Base-by-base conservation (phyloP, 2,797 vertebrate species). In the Muscicapa striata region DNA sequence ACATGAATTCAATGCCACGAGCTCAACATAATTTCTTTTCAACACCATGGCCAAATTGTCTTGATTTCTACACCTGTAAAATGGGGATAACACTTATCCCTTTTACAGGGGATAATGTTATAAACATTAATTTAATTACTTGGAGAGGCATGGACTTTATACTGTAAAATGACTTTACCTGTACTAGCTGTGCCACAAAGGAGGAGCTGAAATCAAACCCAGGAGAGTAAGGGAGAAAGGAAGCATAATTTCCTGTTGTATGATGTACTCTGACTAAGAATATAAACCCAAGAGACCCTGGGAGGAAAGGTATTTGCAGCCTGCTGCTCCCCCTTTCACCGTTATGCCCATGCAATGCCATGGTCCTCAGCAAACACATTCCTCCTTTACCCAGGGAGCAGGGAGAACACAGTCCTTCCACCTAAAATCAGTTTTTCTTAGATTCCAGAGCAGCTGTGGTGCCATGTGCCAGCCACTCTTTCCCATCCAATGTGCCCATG, bases 21-120 rank as follows among this genome's bases (percentile, higher is more conserved):
- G 66, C 59, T 54, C 41, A 76, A 79, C 76, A 93, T 86, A 48
- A 92, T 94, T 94, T 87, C 87, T 67, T 94, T 92, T 95, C 89
- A 94, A 94, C 79, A 94, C 87, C 83, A 36, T 1, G 23, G 82
- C 68, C 77, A 88, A 94, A 91, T 84, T 52, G 59, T 90, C 70
- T 91, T 75, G 59, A 57, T 67, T 82, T 94, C 92, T 49, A 74
- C 91, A 95, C 61, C 77, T 87, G 89, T 61, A 72, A 74, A 93
- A 84, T 11, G 38, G 26, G 58, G 70, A 80, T 84, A 86, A 86
- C 21, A 59, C 57, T 86, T 91, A 79, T 61, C 57, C 52, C 80
- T 94, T 90, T 96, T 74, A 69, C 61, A 84, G 46, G 49, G 63
- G 36, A 81, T 82, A 63, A 32, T 32, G 59, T 76, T 90, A 86